Base-by-base conservation (phyloP, 2,797 vertebrate genomes). In the Mus spretus region DNA sequence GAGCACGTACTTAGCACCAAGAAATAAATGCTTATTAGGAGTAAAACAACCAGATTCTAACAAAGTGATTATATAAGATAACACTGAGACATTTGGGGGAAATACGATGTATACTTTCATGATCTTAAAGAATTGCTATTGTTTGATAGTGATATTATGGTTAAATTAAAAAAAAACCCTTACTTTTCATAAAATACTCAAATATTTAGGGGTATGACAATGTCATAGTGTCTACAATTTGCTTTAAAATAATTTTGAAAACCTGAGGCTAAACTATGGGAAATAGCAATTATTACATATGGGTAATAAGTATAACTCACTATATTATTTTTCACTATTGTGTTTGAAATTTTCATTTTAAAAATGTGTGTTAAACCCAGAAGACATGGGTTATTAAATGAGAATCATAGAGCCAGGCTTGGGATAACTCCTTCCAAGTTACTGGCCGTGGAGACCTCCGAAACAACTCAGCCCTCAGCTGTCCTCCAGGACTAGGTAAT, bases 201-300 rank as follows among this genome's bases (percentile, higher is more conserved):
- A 65, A 24, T 84, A 87, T 72, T 93, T 92, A 78, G 81, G 61
- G 82, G 28, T 47, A 65, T 88, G 28, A 84, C 84, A 86, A 85
- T 50, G 22, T 80, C 79, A 83, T 13, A 13, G n/a, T 67, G 53
- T 57, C 47, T 89, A n/a, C 34, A 89, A 91, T 94, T 85, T 75
- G 20, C 75, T 94, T 95, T 95, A 80, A 92, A 93, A 92, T 92
- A 84, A n/a, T 91, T 94, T 90, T 85, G 44, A 85, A 95, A 81
- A n/a, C 81, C 94, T 55, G 20, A 91, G 67, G 63, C 83, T 67
- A 85, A 94, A 91, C 91, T 78, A 13, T 13, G 20, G 55, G 78
- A 91, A 83, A 74, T 75, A 61, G 34, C 75, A 47, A 40, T 31
- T 92, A 31, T 63, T 97, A 59, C 59, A 65, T 47, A 47, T 81